Evolutionary conservation across 2,113 vertebrate genomes (phyloP), one percentile per base, ranked within the genome.

Genomic region (Oreotrochilus melanogaster): DNA sequence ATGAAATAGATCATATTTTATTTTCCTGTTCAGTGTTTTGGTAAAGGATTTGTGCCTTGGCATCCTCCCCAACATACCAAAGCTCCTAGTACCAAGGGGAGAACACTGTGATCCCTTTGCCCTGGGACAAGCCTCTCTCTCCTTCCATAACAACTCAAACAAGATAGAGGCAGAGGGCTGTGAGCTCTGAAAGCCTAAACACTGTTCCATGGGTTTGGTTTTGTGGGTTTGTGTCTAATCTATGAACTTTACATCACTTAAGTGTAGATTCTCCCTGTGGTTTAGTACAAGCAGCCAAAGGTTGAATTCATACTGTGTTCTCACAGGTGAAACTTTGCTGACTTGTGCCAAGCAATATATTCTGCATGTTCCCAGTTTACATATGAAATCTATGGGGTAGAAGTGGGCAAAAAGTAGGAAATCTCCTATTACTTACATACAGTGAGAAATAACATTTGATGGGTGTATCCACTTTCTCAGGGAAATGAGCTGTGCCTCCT

Each of bases 401-500:
- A 95, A 96, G 88, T 84, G 96, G 95, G 85, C 69, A 92, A 95
- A 86, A 72, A 92, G 83, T 93, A 95, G 97, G 95, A 98, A 97
- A 97, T 97, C 96, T 97, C 96, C 33, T 79, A 93, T 98, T 98
- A 98, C 97, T 87, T 93, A 66, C 4, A 28, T 66, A 75, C 71
- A 69, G 82, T 18, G 50, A 94, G 95, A 95, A 97, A 95, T 75
- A 91, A 90, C 85, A 88, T 96, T 95, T 1, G 2, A 69, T 93
- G 88, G 65, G 88, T 71, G n/a, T 86, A 96, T 97, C 95, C 33
- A 69, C 33, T 97, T 97, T 97, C 96, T 24, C 60, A 84, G 83
- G 93, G 96, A 98, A 98, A 97, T 95, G 94, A 97, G 92, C 91
- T 97, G 95, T 89, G 87, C 96, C 71, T 96, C 80, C 75, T 97